These are phyloP conservation scores for Gopherus flavomarginatus DNA, from an alignment of 2,113 vertebrate species.

Conservation along the genomic window DNA sequence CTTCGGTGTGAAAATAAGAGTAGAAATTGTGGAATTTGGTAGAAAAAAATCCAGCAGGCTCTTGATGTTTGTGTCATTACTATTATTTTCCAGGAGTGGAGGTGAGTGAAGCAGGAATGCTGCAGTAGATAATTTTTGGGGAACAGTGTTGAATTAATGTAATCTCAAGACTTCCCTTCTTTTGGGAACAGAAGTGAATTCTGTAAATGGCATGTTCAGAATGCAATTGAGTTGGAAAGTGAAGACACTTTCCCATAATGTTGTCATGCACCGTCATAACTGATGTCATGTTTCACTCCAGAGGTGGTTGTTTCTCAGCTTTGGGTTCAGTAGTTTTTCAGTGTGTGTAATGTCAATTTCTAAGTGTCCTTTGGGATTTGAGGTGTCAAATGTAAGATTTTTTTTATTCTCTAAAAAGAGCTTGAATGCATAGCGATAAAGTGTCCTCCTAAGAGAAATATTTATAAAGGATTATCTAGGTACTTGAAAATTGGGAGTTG, in stretches of 20 bases:
- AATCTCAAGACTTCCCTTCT: conserved; percentile 24
- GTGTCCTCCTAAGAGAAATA: not conserved
- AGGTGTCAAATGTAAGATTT: not conserved
- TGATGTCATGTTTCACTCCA: not conserved
- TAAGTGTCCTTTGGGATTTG: not conserved
- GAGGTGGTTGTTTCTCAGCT: not conserved
- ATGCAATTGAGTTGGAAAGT: conserved; percentile 19
- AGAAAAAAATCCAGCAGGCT: conserved; percentile 27
- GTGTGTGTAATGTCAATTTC: not conserved
- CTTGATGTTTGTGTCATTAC: conserved; percentile 37
- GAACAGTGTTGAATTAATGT: conserved; percentile 14
- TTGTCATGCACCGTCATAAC: not conserved
- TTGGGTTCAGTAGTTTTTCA: not conserved
- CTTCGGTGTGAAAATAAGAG: not conserved
- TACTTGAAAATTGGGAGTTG: not conserved
- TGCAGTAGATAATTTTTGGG: conserved; percentile 1
- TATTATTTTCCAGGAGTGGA: conserved; percentile 8
- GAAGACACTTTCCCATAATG: conserved; percentile 6
- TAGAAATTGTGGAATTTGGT: not conserved
- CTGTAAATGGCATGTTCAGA: conserved; percentile 34
- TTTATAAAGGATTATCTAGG: not conserved
- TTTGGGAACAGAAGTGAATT: conserved; percentile 1
- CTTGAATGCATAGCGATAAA: not conserved
- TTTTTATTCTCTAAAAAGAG: not conserved
- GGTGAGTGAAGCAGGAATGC: not conserved